A percentile compares a stretch with the other conserved stretches of the same genome.
Conservation (phyloP, 2,113 vertebrate species). For the Salvelinus fontinalis region DNA sequence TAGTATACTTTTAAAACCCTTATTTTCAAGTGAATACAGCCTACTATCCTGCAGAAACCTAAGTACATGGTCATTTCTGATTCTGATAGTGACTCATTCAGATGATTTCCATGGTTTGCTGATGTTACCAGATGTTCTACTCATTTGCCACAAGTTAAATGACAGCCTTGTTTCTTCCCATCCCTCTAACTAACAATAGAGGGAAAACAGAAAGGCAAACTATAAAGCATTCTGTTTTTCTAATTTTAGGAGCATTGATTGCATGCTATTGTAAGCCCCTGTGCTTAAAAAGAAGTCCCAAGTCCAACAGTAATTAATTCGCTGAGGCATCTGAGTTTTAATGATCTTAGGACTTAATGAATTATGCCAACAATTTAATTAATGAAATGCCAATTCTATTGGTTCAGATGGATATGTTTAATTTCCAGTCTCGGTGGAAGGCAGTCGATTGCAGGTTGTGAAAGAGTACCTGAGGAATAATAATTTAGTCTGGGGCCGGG, state of each 20-base stretch:
- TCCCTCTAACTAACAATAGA: not conserved
- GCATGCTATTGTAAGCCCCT: constrained; percentile 6
- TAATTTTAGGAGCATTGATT: constrained; percentile 4
- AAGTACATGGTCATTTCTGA: not conserved
- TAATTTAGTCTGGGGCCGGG: constrained; percentile 37
- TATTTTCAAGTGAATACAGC: not conserved
- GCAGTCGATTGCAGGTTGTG: not conserved
- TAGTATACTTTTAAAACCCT: not conserved
- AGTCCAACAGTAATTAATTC: constrained; percentile 33
- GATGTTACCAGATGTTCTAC: not conserved
- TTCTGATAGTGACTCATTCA: too few species aligned
- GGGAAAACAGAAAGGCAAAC: not conserved
- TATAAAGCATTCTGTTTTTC: not conserved
- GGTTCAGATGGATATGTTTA: constrained; percentile 38
- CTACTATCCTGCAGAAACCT: not conserved
- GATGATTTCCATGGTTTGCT: not conserved
- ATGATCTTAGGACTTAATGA: constrained; percentile 41
- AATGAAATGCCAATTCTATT: constrained; percentile 49
- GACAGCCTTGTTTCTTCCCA: not conserved
- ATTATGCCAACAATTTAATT: constrained; percentile 32
- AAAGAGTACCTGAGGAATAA: constrained; percentile 14
- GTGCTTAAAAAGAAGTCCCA: constrained; percentile 10
- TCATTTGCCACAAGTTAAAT: not conserved
- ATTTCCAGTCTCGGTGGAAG: constrained; percentile 18
- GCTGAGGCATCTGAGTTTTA: constrained; percentile 27